These are phyloP conservation scores for Willisornis vidua DNA, from an alignment of 2,113 vertebrate genomes.

Conservation along the genomic window DNA sequence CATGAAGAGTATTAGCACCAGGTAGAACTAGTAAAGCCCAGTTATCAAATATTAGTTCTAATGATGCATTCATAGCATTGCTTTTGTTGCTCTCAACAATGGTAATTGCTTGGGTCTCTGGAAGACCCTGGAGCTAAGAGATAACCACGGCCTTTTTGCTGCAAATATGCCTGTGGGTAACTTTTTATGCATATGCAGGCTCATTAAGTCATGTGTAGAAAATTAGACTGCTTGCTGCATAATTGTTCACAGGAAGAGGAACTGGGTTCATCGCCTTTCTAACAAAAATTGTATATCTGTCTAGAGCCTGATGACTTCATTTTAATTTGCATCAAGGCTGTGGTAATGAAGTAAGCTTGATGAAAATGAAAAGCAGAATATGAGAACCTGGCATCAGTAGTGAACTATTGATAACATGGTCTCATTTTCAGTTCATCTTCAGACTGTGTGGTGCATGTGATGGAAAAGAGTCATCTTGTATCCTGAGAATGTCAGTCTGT, in stretches of 20 bases:
- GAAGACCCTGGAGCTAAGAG: conserved; percentile 27
- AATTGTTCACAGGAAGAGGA: conserved; percentile 41
- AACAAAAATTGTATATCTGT: conserved; percentile 30
- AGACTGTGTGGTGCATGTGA: background rate
- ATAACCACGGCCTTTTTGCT: conserved; percentile 13
- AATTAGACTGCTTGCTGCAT: conserved; percentile 43
- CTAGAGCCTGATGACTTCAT: conserved; percentile 42
- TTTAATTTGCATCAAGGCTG: conserved; percentile 16
- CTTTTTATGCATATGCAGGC: background rate
- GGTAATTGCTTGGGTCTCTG: background rate
- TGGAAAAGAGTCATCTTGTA: background rate
- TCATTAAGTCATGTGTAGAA: conserved; percentile 55
- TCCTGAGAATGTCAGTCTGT: background rate
- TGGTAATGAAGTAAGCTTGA: conserved; percentile 7
- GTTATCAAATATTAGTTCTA: background rate
- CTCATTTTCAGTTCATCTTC: background rate
- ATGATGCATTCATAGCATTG: background rate
- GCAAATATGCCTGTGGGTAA: conserved; percentile 24
- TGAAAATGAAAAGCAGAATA: conserved; percentile 30
- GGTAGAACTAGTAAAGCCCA: background rate
- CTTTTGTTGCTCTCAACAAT: background rate
- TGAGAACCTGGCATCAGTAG: background rate
- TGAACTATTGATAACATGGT: background rate
- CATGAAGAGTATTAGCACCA: background rate
- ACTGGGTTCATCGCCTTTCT: conserved; percentile 1